Conservation (phyloP, 2,113 vertebrate species). For the Dunckerocampus dactyliophorus region DNA sequence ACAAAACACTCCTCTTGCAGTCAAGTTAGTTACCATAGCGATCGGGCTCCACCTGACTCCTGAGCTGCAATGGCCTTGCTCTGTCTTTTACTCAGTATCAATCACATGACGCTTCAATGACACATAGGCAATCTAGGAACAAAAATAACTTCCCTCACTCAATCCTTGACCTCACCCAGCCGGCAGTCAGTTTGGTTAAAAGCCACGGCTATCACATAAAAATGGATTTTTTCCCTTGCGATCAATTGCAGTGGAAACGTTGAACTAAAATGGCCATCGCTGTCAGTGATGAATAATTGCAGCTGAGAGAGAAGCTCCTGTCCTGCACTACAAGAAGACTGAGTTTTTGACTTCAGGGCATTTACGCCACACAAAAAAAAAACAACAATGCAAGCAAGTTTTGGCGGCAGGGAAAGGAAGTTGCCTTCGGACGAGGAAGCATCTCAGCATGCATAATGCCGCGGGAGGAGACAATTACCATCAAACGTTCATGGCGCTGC, state of each 20-base stretch:
- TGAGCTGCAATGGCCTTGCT: constrained; percentile 16
- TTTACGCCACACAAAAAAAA: constrained; percentile 21
- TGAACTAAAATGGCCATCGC: constrained; percentile 48
- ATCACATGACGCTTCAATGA: constrained; percentile 49
- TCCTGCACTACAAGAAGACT: constrained; percentile 20
- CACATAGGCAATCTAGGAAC: constrained; percentile 63
- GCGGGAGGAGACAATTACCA: constrained; percentile 46
- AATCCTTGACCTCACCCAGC: constrained; percentile 64
- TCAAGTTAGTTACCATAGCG: neutral
- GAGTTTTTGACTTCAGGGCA: constrained; percentile 27
- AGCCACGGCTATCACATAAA: constrained; percentile 58
- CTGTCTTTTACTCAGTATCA: constrained; percentile 59
- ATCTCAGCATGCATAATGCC: constrained; percentile 47
- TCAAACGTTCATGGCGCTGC: constrained; percentile 26
- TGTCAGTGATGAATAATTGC: constrained; percentile 57
- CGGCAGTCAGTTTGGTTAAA: constrained; percentile 60
- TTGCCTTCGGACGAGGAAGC: constrained; percentile 58
- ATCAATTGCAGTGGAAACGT: constrained; percentile 58
- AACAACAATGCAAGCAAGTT: constrained; percentile 62
- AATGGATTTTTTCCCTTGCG: constrained; percentile 56
- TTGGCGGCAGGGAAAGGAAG: constrained; percentile 43
- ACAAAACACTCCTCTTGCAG: neutral
- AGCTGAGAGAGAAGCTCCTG: constrained; percentile 14
- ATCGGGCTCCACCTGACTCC: constrained; percentile 4
- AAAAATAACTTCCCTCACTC: constrained; percentile 62